Conservation (phyloP, 2,888 invertebrate genomes). For the Caenorhabditis doughertyi region DNA sequence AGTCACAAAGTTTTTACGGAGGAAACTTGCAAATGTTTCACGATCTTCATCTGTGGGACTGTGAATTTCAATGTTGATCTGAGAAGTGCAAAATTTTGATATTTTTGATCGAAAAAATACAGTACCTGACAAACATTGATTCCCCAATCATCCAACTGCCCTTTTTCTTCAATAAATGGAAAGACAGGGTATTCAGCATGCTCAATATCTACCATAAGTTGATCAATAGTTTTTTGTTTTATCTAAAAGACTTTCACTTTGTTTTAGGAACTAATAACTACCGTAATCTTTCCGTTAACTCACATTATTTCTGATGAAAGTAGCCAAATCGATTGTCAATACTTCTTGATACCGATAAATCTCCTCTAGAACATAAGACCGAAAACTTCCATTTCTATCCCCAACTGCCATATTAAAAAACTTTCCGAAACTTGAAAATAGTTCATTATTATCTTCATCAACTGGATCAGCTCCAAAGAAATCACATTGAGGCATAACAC, state of each 20-base stretch:
- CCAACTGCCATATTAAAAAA: conserved; percentile 72
- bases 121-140: conserved; percentile 69
- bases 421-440: conserved; percentile 66
- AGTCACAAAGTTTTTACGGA: conserved; percentile 52
- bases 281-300: neutral
- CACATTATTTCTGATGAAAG: conserved; percentile 65
- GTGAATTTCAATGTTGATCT: conserved; percentile 73
- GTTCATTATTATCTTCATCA: conserved; percentile 67
- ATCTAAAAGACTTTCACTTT: conserved; percentile 22
- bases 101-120: neutral
- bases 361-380: conserved; percentile 69
- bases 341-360: conserved; percentile 70
- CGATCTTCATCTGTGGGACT: conserved; percentile 61
- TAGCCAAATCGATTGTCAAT: conserved; percentile 61
- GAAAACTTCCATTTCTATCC: conserved; percentile 65
- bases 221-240: conserved; percentile 59
- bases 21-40: conserved; percentile 37
- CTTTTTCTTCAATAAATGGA: conserved; percentile 63
- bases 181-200: conserved; percentile 71
- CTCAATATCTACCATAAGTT: conserved; percentile 71
- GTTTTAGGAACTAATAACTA: neutral
- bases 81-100: conserved; percentile 5
- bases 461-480: conserved; percentile 72
- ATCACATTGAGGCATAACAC: conserved; percentile 58
- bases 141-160: conserved; percentile 53